Conservation (phyloP, 1,140 invertebrate genomes). For the Pinna nobilis region DNA sequence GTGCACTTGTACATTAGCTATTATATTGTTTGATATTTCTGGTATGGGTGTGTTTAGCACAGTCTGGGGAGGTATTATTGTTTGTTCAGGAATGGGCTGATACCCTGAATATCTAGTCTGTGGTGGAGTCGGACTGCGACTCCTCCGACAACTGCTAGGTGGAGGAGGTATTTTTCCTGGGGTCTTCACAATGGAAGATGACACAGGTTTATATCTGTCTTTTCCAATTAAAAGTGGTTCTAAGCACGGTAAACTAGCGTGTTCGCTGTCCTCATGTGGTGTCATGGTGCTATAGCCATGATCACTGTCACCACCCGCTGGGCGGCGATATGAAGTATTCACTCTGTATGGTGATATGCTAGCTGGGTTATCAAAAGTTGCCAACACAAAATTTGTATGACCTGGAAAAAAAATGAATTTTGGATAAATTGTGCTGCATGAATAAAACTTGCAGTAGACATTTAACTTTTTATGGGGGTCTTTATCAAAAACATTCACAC, state of each 20-base stretch:
- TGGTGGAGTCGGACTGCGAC: constrained; percentile 68
- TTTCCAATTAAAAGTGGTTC: constrained; percentile 77
- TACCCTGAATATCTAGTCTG: constrained; percentile 63
- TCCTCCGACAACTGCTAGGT: constrained; percentile 57
- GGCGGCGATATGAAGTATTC: constrained; percentile 86
- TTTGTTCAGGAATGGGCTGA: constrained; percentile 68
- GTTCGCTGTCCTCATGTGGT: constrained; percentile 85
- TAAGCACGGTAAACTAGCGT: constrained; percentile 77
- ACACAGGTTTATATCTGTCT: constrained; percentile 72
- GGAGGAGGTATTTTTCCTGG: constrained; percentile 65
- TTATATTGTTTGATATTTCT: constrained; percentile 79
- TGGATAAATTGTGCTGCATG: too few species aligned
- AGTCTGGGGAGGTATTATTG: constrained; percentile 70
- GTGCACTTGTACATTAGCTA: constrained; percentile 92
- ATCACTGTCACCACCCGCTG: constrained; percentile 88
- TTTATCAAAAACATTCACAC: too few species aligned
- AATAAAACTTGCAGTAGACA: too few species aligned
- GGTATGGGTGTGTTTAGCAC: constrained; percentile 53
- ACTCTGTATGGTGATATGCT: constrained; percentile 92
- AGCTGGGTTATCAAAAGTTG: constrained; percentile 76
- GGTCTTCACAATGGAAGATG: constrained; percentile 59
- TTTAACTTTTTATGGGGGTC: too few species aligned
- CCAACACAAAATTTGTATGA: constrained; percentile 74
- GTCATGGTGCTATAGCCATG: constrained; percentile 97
- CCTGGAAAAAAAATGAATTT: constrained; percentile 54